These are phyloP conservation scores for Adrianichthys oophorus DNA, from an alignment of 2,797 vertebrate species.

Conservation along the genomic window DNA sequence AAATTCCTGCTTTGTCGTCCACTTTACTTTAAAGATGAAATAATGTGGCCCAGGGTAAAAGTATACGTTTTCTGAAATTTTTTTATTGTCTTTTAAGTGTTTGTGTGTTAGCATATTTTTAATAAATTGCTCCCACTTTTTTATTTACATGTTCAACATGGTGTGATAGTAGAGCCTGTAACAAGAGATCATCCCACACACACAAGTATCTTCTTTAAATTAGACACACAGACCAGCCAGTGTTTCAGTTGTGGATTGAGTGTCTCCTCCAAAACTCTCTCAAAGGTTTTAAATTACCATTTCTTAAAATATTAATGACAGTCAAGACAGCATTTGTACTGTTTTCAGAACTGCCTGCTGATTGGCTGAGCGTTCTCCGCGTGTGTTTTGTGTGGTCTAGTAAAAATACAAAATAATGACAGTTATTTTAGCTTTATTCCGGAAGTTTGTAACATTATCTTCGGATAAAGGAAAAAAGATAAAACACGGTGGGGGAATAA, in stretches of 20 bases:
- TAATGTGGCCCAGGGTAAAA: too few relatives aligned
- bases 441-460: too few relatives aligned
- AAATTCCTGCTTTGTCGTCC: background rate
- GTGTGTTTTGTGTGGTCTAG: too few relatives aligned
- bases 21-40: background rate
- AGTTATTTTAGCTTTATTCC: too few relatives aligned
- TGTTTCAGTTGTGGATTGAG: constrained; percentile 71
- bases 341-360: constrained; percentile 35
- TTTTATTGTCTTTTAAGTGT: too few relatives aligned
- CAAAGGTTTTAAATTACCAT: constrained; percentile 76
- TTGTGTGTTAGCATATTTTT: too few relatives aligned
- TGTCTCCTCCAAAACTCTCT: constrained; percentile 79
- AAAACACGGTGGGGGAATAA: too few relatives aligned
- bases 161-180: constrained; percentile 61
- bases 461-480: too few relatives aligned
- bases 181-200: constrained; percentile 63
- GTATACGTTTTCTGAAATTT: too few relatives aligned
- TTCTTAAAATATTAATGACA: constrained; percentile 75
- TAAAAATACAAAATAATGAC: too few relatives aligned
- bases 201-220: constrained; percentile 74
- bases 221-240: constrained; percentile 77
- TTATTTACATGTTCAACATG: constrained; percentile 45
- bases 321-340: constrained; percentile 65
- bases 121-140: too few relatives aligned
- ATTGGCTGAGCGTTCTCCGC: background rate